Percentiles rank a stretch among this genome's conserved stretches.
Conservation (phyloP, 2,113 vertebrate species). For the Hassar affinis region DNA sequence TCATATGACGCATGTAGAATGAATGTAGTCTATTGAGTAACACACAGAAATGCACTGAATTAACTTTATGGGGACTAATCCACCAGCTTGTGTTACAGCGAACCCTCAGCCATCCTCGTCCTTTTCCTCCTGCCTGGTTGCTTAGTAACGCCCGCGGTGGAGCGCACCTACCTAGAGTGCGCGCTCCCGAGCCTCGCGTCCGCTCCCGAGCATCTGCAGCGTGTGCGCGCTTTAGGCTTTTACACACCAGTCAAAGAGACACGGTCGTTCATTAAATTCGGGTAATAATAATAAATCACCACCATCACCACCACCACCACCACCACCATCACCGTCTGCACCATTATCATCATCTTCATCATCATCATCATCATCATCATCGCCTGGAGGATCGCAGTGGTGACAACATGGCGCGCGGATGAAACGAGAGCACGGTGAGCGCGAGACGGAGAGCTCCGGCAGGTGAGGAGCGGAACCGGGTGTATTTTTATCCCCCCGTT, state of each 20-base stretch:
- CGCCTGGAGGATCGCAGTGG: background rate
- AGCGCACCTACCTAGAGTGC: slow-evolving; percentile 29
- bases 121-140: slow-evolving; percentile 21
- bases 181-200: slow-evolving; percentile 5
- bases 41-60: too few species aligned
- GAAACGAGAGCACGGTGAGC: background rate
- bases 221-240: slow-evolving; percentile 24
- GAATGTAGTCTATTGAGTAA: too few species aligned
- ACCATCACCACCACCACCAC: background rate
- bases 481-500: background rate
- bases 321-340: background rate
- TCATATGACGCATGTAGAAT: too few species aligned
- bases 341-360: background rate
- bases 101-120: background rate
- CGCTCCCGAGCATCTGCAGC: slow-evolving; percentile 15
- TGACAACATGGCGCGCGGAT: background rate
- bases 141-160: slow-evolving; percentile 30
- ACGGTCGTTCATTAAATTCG: background rate
- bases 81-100: too few species aligned
- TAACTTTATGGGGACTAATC: too few species aligned
- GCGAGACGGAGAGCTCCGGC: background rate
- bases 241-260: background rate
- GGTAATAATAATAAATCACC: background rate
- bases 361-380: too few species aligned
- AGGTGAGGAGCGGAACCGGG: slow-evolving; percentile 6